Percentiles rank a stretch among this genome's conserved stretches.
Evolutionary conservation across 2,888 invertebrate genomes (phyloP).

Genomic region (Heliconius cydno): DNA sequence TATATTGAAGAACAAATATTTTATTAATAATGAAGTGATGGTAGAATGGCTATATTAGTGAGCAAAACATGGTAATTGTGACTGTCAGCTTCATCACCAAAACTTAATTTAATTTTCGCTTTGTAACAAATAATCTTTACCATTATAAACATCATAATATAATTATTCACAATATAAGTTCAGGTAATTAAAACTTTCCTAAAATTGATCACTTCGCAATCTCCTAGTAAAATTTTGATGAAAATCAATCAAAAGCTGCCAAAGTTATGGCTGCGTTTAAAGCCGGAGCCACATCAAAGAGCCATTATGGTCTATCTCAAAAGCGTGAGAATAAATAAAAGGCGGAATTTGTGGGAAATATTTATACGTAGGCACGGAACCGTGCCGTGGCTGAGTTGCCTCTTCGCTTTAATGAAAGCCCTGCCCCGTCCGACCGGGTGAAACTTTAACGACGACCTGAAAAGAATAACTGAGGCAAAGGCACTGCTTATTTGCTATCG

Average conservation of each 20-base stretch:
- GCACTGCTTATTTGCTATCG: slow-evolving; percentile 57
- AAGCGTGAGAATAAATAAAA: slow-evolving; percentile 78
- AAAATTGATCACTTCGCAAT: slow-evolving; percentile 60
- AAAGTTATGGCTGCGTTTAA: slow-evolving; percentile 71
- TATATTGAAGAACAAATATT: not conserved
- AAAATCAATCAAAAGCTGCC: slow-evolving; percentile 77
- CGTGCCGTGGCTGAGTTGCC: slow-evolving; percentile 67
- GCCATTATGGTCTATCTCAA: slow-evolving; percentile 80
- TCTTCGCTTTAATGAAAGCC: slow-evolving; percentile 79
- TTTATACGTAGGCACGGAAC: slow-evolving; percentile 71
- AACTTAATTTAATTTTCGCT: not conserved
- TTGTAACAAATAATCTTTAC: not conserved
- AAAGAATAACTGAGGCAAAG: slow-evolving; percentile 63
- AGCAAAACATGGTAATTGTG: not conserved
- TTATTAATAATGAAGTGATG: not conserved
- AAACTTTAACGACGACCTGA: slow-evolving; percentile 69
- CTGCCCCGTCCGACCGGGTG: slow-evolving; percentile 64
- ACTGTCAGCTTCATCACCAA: not conserved
- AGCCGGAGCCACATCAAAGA: slow-evolving; percentile 78
- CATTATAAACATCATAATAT: not conserved
- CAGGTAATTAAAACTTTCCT: slow-evolving; percentile 57
- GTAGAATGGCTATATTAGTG: not conserved
- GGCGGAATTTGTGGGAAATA: slow-evolving; percentile 77
- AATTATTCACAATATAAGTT: slow-evolving; percentile 11
- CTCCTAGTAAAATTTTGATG: slow-evolving; percentile 61